Base-by-base conservation (phyloP, 1,140 invertebrate genomes). In the Apis cerana region DNA sequence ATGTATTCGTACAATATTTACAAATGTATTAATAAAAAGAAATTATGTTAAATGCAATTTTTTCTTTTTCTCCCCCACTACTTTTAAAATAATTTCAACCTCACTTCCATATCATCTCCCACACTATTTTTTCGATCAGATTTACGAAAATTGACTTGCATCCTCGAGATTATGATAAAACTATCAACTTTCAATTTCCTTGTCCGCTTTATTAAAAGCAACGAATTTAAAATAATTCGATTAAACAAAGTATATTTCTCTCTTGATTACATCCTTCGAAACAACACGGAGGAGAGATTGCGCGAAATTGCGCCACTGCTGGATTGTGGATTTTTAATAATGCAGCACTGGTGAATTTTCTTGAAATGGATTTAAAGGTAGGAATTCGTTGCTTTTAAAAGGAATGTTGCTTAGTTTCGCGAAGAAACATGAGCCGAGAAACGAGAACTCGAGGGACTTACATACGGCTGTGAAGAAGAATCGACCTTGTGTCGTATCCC, bases 91-190 rank as follows among this genome's bases (percentile, higher is more conserved):
- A 43, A 43, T 43, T 43, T 5, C 33, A 43, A 43, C 5, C 33
- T 43, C 4, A 7, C 33, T 43, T 5, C 33, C 33, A 43, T 43
- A 43, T 43, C 33, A 43, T 21, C 58, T 72, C 27, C 9, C 23
- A 64, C 69, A 27, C 23, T 13, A 17, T 23, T 17, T n/a, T 7
- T 4, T 19, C 1, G 3, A 43, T 43, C 12, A 12, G 58, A 74
- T 80, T 80, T 80, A 80, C 52, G 52, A 27, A 54, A 62, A 80
- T 58, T 21, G 50, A 43, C 50, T 72, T 27, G 23, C 23, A 13
- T 4, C 17, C 11, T 7, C 13, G 58, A 71, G 59, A 80, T 64
- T 64, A 27, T 69, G 10, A 52, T 8, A 23, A 7, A 52, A 72
- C 54, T 80, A 9, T 43, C 33, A 43, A 43, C 3, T 12, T 33